Evolutionary conservation across 2,888 invertebrate species (phyloP).

Genomic region (Scaptomyza tumidula): DNA sequence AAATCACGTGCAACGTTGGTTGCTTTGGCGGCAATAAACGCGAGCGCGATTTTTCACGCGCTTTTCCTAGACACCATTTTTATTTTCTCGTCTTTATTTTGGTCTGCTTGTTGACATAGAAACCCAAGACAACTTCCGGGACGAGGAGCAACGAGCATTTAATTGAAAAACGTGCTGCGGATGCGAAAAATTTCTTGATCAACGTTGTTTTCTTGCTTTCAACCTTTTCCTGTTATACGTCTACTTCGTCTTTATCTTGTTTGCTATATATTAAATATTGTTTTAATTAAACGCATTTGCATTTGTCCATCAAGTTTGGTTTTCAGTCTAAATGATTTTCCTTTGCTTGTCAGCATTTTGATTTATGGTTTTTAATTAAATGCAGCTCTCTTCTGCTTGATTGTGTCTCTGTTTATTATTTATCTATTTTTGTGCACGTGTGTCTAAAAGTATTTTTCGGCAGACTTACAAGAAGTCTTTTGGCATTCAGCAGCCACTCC

Average conservation of each 20-base stretch:
- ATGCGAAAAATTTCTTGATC: conserved; percentile 42
- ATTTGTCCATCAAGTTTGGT: conserved; percentile 22
- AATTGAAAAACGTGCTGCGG: conserved; percentile 82
- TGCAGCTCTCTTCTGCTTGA: conserved; percentile 18
- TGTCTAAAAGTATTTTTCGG: background rate
- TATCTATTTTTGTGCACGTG: conserved; percentile 32
- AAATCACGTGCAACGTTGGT: conserved; percentile 72
- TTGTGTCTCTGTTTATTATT: conserved; percentile 26
- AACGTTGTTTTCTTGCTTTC: conserved; percentile 15
- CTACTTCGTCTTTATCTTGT: background rate
- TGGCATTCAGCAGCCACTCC: conserved; percentile 49
- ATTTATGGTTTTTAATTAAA: conserved; percentile 75
- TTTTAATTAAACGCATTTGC: conserved; percentile 51
- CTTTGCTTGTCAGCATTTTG: conserved; percentile 60
- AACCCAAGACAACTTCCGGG: conserved; percentile 23
- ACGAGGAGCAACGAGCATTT: conserved; percentile 67
- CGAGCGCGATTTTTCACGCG: conserved; percentile 55
- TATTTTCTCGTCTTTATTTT: conserved; percentile 1
- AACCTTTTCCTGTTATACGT: background rate
- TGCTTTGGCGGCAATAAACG: conserved; percentile 56
- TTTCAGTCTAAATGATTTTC: conserved; percentile 51
- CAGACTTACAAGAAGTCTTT: conserved; percentile 18
- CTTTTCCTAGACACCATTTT: conserved; percentile 2
- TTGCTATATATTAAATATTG: conserved; percentile 28
- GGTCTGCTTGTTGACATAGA: conserved; percentile 51